Evolutionary conservation across 2,888 invertebrate genomes (phyloP).

Genomic region (Laothoe populi): DNA sequence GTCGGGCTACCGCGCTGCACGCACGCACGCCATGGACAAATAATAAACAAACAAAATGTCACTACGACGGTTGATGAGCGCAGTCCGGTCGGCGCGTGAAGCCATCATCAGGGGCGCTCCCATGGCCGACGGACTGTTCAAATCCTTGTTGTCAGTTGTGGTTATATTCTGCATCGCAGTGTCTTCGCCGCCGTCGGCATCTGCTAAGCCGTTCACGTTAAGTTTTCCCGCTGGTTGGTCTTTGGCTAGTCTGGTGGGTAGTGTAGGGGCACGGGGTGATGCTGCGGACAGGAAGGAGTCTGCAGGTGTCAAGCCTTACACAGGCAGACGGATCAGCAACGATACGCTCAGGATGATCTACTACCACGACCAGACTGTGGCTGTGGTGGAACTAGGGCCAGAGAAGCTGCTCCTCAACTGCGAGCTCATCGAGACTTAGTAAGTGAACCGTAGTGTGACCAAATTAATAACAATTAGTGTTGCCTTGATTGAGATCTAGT

Average conservation of each 20-base stretch:
- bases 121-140: slow-evolving; percentile 70
- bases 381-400: slow-evolving; percentile 90
- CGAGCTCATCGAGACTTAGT: slow-evolving; percentile 94
- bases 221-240: slow-evolving; percentile 80
- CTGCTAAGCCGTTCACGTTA: slow-evolving; percentile 78
- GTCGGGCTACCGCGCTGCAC: slow-evolving; percentile 53
- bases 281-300: slow-evolving; percentile 62
- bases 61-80: slow-evolving; percentile 69
- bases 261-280: slow-evolving; percentile 66
- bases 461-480: background rate
- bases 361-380: slow-evolving; percentile 92
- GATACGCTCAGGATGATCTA: slow-evolving; percentile 91
- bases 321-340: slow-evolving; percentile 86
- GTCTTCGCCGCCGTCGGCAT: slow-evolving; percentile 74
- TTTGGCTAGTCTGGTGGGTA: slow-evolving; percentile 73
- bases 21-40: slow-evolving; percentile 55
- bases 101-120: slow-evolving; percentile 71
- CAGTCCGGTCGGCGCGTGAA: slow-evolving; percentile 72
- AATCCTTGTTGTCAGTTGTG: slow-evolving; percentile 70
- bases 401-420: slow-evolving; percentile 90
- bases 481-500: background rate
- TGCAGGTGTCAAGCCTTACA: slow-evolving; percentile 84
- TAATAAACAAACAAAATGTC: slow-evolving; percentile 58
- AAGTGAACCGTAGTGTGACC: slow-evolving; percentile 73
- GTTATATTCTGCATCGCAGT: slow-evolving; percentile 77